Evolutionary conservation across 2,888 invertebrate genomes (phyloP), one percentile per base, ranked within the genome.

Genomic region (Limnephilus rhombicus): DNA sequence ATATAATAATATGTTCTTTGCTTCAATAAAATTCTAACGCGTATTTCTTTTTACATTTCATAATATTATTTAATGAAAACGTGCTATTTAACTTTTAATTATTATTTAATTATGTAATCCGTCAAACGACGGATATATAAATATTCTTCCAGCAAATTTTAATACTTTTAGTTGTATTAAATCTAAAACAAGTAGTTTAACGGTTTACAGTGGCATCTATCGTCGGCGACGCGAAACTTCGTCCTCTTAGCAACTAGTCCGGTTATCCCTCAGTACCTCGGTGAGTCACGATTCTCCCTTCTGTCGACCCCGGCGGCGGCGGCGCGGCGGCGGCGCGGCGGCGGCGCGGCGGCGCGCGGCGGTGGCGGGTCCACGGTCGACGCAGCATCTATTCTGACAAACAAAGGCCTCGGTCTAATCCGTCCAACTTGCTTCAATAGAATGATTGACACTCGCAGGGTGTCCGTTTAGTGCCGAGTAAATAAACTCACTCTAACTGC

Each of bases 391-490:
- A 53, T 1, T 83, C 83, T 85, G 86, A 86, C 86, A 86, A 86
- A 86, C 86, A 86, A 45, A 86, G 86, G 45, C 45, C 86, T 24
- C 86, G 49, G 24, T 29, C 86, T 90, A 83, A 90, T 90, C 82
- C 82, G 53, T 85, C 90, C 53, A 90, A n/a, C 83, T 90, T 90
- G 83, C 29, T 49, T 83, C 90, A 49, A 41, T 83, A 34, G 53
- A 85, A 85, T 90, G 90, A 90, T 90, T 90, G 90, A 86, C 86
- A 45, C 49, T 86, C 7, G 45, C 45, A 41, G 86, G 45, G 37
- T 45, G 86, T 45, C 45, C 37, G 82, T 68, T 68, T 68, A 68
- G 9, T 24, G 68, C 68, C n/a, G 24, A 24, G 24, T 24, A 68
- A 68, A 68, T 68, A 68, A 68, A 68, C 68, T 68, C 68, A 68